Evolutionary conservation across 2,888 invertebrate species (phyloP).

Genomic region (Euplexia lucipara): DNA sequence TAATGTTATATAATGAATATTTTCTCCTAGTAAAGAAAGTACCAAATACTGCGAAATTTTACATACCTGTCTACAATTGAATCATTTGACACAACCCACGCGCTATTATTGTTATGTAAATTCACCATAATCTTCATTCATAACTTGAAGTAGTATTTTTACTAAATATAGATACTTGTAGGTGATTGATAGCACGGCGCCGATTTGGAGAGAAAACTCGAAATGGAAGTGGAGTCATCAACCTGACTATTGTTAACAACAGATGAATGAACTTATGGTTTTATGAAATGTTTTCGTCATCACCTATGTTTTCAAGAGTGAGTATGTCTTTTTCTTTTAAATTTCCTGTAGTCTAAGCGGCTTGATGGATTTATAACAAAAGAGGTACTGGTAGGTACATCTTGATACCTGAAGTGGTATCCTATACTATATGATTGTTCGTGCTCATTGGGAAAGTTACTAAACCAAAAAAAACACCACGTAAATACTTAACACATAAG

Average conservation of each 20-base stretch:
- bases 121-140: conserved; percentile 56
- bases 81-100: conserved; percentile 64
- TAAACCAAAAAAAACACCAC: too few relatives aligned
- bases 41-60: conserved; percentile 41
- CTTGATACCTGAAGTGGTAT: too few relatives aligned
- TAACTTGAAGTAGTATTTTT: conserved; percentile 51
- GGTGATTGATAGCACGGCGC: conserved; percentile 52
- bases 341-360: too few relatives aligned
- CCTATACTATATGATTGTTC: too few relatives aligned
- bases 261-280: background rate
- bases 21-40: conserved; percentile 62
- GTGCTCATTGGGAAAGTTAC: too few relatives aligned
- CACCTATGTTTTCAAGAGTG: background rate
- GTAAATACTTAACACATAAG: too few relatives aligned
- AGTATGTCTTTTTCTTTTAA: too few relatives aligned
- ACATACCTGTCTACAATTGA: conserved; percentile 59
- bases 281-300: background rate
- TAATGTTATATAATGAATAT: conserved; percentile 55
- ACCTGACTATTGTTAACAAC: conserved; percentile 7
- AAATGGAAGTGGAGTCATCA: conserved; percentile 40
- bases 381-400: too few relatives aligned
- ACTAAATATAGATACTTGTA: conserved; percentile 36
- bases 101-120: conserved; percentile 62
- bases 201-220: conserved; percentile 53
- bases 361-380: too few relatives aligned